Evolutionary conservation across 2,113 vertebrate species (phyloP).

Genomic region (Lamprotornis superbus): DNA sequence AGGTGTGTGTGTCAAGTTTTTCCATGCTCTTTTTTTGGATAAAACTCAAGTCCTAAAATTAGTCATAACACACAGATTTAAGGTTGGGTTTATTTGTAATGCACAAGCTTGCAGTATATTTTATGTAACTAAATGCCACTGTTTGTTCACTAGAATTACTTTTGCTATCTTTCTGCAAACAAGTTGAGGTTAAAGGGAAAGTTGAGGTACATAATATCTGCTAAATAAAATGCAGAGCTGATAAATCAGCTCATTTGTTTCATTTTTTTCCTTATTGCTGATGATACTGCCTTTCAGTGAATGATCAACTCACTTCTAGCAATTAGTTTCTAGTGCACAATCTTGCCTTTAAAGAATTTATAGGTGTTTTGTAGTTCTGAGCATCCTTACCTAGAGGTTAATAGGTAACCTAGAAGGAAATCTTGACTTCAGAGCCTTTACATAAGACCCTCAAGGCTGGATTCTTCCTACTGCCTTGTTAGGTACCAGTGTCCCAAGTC

Average conservation of each 20-base stretch:
- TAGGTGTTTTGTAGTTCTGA: neutral
- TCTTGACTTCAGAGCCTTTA: neutral
- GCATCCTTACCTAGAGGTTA: neutral
- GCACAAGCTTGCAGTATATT: neutral
- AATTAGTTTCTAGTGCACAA: neutral
- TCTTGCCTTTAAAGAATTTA: neutral
- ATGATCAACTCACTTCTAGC: neutral
- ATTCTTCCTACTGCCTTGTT: neutral
- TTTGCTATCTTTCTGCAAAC: neutral
- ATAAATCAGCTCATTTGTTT: neutral
- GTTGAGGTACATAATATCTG: neutral
- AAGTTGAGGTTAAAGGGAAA: neutral
- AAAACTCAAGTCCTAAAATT: slow-evolving; percentile 36
- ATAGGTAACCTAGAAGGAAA: neutral
- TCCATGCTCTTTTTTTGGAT: neutral
- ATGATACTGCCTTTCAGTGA: neutral
- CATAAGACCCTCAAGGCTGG: neutral
- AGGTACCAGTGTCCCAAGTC: neutral
- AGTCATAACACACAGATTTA: neutral
- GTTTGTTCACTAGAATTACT: neutral
- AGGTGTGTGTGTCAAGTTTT: slow-evolving; percentile 24
- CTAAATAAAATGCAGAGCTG: neutral
- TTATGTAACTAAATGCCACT: slow-evolving; percentile 18
- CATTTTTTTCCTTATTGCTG: neutral
- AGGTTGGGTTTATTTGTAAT: slow-evolving; percentile 45